Conservation (phyloP, 2,888 invertebrate genomes). For the Sthenelais limicola region DNA sequence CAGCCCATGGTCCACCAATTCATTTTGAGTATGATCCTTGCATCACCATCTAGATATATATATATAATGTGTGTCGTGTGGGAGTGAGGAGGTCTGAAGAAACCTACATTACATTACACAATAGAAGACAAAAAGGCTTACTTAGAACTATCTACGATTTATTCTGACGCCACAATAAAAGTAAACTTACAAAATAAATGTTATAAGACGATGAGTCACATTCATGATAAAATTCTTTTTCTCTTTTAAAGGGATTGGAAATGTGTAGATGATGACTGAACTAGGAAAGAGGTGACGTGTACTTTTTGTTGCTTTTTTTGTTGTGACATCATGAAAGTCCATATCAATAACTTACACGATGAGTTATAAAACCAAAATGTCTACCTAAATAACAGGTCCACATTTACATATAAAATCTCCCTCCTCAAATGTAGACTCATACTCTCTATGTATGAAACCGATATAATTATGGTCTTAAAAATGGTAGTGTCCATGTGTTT, state of each 20-base stretch:
- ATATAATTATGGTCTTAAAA: conserved; percentile 38
- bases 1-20: conserved; percentile 28
- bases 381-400: conserved; percentile 39
- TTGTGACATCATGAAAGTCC: conserved; percentile 18
- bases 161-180: conserved; percentile 37
- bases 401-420: conserved; percentile 35
- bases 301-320: too few relatives aligned
- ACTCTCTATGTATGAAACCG: conserved; percentile 26
- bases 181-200: conserved; percentile 34
- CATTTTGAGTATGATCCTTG: conserved; percentile 36
- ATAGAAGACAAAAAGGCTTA: conserved; percentile 35
- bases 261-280: conserved; percentile 35
- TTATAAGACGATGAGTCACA: conserved; percentile 24
- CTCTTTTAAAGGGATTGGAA: not conserved
- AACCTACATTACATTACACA: conserved; percentile 35
- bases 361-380: conserved; percentile 37
- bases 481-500: conserved; percentile 27
- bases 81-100: conserved; percentile 11
- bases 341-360: conserved; percentile 34
- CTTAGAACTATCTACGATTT: conserved; percentile 38
- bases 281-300: conserved; percentile 34
- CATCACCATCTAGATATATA: too few relatives aligned
- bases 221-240: conserved; percentile 7
- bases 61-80: too few relatives aligned
- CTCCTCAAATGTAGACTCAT: conserved; percentile 18